Percentiles rank a stretch among this genome's conserved stretches.
Conservation (phyloP, 1,140 invertebrate species). For the Scaptomyza pallida region DNA sequence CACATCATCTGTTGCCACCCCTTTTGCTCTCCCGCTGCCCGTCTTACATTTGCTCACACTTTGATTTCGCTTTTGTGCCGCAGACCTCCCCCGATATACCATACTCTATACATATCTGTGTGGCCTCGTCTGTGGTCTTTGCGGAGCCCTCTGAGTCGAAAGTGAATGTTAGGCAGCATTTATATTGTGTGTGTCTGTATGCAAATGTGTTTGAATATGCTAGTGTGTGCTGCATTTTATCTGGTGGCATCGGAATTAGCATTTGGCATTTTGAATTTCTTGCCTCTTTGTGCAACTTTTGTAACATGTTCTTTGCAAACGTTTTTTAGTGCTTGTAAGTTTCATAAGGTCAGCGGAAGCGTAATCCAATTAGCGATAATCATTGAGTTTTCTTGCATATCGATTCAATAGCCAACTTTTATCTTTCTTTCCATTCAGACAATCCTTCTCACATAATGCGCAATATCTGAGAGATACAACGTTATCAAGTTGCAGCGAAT, state of each 20-base stretch:
- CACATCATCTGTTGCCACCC: neutral
- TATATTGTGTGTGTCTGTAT: neutral
- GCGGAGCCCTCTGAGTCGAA: conserved; percentile 35
- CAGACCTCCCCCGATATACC: conserved; percentile 36
- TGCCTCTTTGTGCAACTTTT: conserved; percentile 38
- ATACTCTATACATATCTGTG: too few species aligned
- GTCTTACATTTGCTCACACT: conserved; percentile 15
- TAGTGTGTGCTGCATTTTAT: conserved; percentile 42
- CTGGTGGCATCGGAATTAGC: conserved; percentile 57
- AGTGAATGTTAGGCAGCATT: conserved; percentile 42
- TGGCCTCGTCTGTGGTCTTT: conserved; percentile 46
- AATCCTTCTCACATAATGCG: conserved; percentile 55
- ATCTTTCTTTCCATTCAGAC: conserved; percentile 41
- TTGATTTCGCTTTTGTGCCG: conserved; percentile 54
- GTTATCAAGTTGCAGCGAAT: conserved; percentile 1
- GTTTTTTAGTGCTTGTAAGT: conserved; percentile 20
- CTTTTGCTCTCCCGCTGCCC: neutral
- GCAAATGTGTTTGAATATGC: neutral
- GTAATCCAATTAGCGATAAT: conserved; percentile 75
- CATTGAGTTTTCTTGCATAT: conserved; percentile 28
- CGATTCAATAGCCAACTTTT: neutral
- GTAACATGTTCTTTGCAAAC: conserved; percentile 27
- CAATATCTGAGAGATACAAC: conserved; percentile 11
- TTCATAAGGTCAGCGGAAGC: conserved; percentile 58
- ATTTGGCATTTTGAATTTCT: conserved; percentile 64